These are phyloP conservation scores for Cantharis lateralis DNA, from an alignment of 2,888 invertebrate genomes.

Conservation along the genomic window DNA sequence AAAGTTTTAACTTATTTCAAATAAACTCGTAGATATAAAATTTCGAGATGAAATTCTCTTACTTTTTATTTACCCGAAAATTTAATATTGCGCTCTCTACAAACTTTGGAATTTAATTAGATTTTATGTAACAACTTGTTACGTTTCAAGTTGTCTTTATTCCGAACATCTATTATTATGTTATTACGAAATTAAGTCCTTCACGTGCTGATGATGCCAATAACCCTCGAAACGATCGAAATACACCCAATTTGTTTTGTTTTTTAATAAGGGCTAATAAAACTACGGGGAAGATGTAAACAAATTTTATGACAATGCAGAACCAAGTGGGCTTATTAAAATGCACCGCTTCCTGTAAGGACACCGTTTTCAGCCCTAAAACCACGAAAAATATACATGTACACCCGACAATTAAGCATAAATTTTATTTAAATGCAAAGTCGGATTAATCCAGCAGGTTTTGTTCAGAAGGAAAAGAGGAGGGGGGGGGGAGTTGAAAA, in stretches of 20 bases:
- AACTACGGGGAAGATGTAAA: background rate
- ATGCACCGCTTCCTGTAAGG: background rate
- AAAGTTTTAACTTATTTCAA: background rate
- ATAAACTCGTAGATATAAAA: background rate
- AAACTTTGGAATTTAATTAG: background rate
- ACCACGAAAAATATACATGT: background rate
- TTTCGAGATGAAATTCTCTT: background rate
- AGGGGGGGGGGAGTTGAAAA: too few species aligned
- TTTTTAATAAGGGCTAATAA: background rate
- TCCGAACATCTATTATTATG: background rate
- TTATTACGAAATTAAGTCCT: background rate
- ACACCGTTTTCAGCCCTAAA: background rate
- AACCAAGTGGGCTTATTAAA: background rate
- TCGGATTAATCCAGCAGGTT: too few species aligned
- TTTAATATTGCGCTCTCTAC: background rate
- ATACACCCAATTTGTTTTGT: background rate
- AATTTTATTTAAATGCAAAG: background rate
- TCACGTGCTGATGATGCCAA: background rate
- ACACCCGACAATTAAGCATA: background rate
- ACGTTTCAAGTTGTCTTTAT: background rate
- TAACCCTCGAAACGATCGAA: background rate
- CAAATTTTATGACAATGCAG: background rate
- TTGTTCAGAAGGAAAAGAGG: too few species aligned
- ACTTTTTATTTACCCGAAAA: background rate
- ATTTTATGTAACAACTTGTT: background rate